Base-by-base conservation (phyloP, 2,888 invertebrate species). In the Drosophila nr. perissopoda region DNA sequence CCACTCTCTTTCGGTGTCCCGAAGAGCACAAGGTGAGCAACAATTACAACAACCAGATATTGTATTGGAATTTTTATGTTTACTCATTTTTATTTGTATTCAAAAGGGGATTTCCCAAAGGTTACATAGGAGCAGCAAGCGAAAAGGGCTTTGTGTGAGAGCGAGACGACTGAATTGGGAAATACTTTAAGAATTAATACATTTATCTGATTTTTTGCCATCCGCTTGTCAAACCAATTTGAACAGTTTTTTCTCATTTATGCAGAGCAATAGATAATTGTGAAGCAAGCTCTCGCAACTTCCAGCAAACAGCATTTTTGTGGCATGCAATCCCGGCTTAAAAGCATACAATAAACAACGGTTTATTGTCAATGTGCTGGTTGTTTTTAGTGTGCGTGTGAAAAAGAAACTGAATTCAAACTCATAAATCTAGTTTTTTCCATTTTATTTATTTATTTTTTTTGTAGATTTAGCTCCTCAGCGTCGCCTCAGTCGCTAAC, bases 391-490 rank as follows among this genome's bases (percentile, higher is more conserved):
- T 69, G 61, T 69, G 67, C 57, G 58, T 54, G 61, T 65, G 56
- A 73, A 83, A 72, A 77, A 82, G 73, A 81, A 87, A 84, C 84
- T 84, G 87, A 84, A 84, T 78, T 78, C 66, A 75, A 80, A 74
- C 69, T 81, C 81, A 85, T 88, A 83, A 88, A 90, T 87, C 83
- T 75, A 79, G 86, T 88, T 88, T 86, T 86, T 82, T 82, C 76
- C 74, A 76, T 71, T 76, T 71, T 74, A 75, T 72, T 77, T 74
- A 71, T 57, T 72, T 52, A 36, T 69, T 67, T 49, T 58, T 53
- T 38, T 63, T 60, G 64, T 49, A 18, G 56, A 48, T 65, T 53
- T 67, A 56, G 49, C 49, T 40, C 11, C 36, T 51, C 52, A 25
- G 59, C 33, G 54, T 31, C 25, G 49, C 11, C 18, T 16, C 25